A percentile compares a stretch with the other conserved stretches of the same genome.
These are phyloP conservation scores for Nymphalis urticae DNA, from an alignment of 2,888 invertebrate species.

Conservation along the genomic window DNA sequence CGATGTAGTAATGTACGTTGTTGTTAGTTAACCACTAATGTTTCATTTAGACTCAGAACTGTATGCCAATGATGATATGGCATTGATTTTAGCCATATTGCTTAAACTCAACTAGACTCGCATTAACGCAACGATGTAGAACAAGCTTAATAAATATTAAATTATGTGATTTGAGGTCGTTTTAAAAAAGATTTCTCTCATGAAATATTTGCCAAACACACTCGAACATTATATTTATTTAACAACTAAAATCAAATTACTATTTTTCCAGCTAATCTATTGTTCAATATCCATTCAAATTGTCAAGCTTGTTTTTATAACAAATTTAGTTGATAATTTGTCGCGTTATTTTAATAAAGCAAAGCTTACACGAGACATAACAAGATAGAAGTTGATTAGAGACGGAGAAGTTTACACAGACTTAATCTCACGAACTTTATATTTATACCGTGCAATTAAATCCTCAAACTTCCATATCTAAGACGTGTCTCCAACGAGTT, in stretches of 20 bases:
- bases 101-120: too few relatives aligned
- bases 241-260: too few relatives aligned
- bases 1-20: neutral
- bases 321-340: neutral
- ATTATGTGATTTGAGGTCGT: too few relatives aligned
- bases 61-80: neutral
- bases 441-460: slow-evolving; percentile 30
- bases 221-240: too few relatives aligned
- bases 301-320: too few relatives aligned
- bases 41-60: slow-evolving; percentile 3
- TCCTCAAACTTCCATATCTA: slow-evolving; percentile 29
- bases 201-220: too few relatives aligned
- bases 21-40: slow-evolving; percentile 12
- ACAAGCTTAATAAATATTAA: too few relatives aligned
- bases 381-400: slow-evolving; percentile 24
- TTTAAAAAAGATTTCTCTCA: too few relatives aligned
- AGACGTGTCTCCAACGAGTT: slow-evolving; percentile 19
- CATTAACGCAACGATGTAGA: too few relatives aligned
- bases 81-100: neutral
- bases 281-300: too few relatives aligned
- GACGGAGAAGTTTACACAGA: slow-evolving; percentile 23
- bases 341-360: neutral
- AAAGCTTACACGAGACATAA: neutral
- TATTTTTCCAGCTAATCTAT: too few relatives aligned
- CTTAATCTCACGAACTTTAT: slow-evolving; percentile 24